Evolutionary conservation across 2,113 vertebrate genomes (phyloP), one percentile per base, ranked within the genome.

Genomic region (Rutilus rutilus): DNA sequence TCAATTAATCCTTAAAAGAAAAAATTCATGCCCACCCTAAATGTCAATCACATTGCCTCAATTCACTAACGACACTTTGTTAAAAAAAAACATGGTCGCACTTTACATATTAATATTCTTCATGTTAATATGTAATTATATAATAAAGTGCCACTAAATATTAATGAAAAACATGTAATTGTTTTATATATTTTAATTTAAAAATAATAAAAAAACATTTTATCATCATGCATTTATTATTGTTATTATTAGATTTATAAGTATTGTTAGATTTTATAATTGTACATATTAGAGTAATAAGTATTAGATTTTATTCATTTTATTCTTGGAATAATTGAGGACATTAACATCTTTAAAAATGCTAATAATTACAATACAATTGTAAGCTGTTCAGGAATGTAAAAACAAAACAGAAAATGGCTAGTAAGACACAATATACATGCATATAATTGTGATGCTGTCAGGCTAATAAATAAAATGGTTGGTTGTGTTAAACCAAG

Each of bases 1-100:
- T 79, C 57, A 79, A 62, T 54, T 33, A 54, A 77, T 17, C 75
- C 11, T 57, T 3, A 77, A 77, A 77, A 45, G 36, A 27, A n/a
- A 59, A 54, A 30, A 30, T 3, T 79, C 36, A 42, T 7, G 78
- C 2, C 23, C 78, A 42, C 19, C 19, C 30, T 54, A 2, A 54
- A 21, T 23, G 76, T 57, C 76, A 60, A 60, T 59, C 33, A 78
- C 23, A n/a, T n/a, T n/a, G 69, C 36, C 8, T n/a, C 39, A 73
- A 6, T 73, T 36, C 30, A 69, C 17, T 36, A 19, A 4, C 10
- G 30, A 69, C 30, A 69, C 30, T 52, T 57, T 21, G 19, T 21
- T 21, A 21, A 47, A 25, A 12, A 75, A 19, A 76, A 60, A 57
- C 23, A 59, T n/a, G 33, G 77, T 39, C 11, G 39, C 21, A 60